Percentiles rank a stretch among this genome's conserved stretches.
These are phyloP conservation scores for Gambusia affinis DNA, from an alignment of 2,113 vertebrate species.

Conservation along the genomic window DNA sequence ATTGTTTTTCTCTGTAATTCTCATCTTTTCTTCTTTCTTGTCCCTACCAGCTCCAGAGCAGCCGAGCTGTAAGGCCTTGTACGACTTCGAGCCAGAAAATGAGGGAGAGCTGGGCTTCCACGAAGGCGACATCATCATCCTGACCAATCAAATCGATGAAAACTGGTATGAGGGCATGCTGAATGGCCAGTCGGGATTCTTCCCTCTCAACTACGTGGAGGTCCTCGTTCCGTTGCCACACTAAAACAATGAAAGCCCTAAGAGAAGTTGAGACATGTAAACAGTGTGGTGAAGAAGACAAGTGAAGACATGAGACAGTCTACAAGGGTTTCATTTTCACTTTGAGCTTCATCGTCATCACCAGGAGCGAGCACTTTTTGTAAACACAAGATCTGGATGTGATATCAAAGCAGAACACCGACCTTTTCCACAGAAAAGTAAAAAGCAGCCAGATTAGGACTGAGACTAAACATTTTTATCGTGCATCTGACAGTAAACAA, in stretches of 20 bases:
- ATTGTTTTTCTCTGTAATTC: background rate
- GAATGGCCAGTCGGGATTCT: slow-evolving; percentile 94
- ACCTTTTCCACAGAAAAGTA: slow-evolving; percentile 27
- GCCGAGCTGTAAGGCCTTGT: slow-evolving; percentile 94
- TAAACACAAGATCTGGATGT: slow-evolving; percentile 52
- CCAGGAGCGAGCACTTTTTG: slow-evolving; percentile 68
- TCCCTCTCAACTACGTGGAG: slow-evolving; percentile 97
- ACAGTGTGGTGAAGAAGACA: slow-evolving; percentile 24
- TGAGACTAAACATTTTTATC: slow-evolving; percentile 10
- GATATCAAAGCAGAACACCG: slow-evolving; percentile 50
- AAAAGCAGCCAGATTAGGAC: slow-evolving; percentile 42
- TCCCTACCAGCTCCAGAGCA: slow-evolving; percentile 84
- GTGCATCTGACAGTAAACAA: slow-evolving; percentile 24
- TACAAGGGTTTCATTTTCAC: slow-evolving; percentile 60
- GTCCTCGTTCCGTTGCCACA: slow-evolving; percentile 92
- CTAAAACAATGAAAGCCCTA: slow-evolving; percentile 73
- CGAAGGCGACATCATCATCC: slow-evolving; percentile 95
- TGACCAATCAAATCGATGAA: slow-evolving; percentile 98
- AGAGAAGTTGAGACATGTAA: slow-evolving; percentile 32
- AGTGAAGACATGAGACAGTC: slow-evolving; percentile 50
- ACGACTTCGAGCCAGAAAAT: slow-evolving; percentile 97
- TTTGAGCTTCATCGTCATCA: slow-evolving; percentile 47
- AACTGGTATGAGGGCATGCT: slow-evolving; percentile 99
- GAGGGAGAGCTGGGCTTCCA: slow-evolving; percentile 96
- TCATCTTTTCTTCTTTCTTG: background rate